phyloP scores from a whole-genome alignment of 2,113 vertebrate genomes.

The Hucho hucho region DNA sequence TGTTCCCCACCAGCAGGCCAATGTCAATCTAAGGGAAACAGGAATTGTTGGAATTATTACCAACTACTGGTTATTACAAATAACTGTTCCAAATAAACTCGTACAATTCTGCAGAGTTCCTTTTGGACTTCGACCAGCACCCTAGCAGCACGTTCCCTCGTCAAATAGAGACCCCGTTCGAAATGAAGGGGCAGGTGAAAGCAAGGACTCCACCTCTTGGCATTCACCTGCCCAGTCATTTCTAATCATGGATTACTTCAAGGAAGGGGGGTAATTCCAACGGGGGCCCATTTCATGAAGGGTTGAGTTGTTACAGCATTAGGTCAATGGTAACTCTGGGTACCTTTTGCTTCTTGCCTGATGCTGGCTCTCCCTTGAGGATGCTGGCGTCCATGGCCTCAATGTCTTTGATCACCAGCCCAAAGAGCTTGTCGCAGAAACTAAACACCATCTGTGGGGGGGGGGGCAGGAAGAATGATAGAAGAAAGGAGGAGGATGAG shows the following conservation, averaged over 20 bases:
- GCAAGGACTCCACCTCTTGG: too few species aligned
- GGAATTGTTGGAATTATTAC: neutral
- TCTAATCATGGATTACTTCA: too few species aligned
- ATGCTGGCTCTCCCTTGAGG: slow-evolving; percentile 84
- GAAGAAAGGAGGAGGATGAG: neutral
- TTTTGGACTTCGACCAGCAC: too few species aligned
- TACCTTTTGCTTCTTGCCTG: slow-evolving; percentile 93
- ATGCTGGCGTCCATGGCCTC: slow-evolving; percentile 98
- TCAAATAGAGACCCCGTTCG: neutral
- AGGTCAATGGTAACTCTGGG: neutral
- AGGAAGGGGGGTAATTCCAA: too few species aligned
- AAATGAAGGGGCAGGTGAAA: neutral
- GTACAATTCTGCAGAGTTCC: neutral
- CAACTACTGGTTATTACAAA: too few species aligned
- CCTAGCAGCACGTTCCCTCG: too few species aligned
- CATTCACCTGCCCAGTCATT: too few species aligned
- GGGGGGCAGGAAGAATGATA: neutral
- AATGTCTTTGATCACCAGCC: slow-evolving; percentile 89
- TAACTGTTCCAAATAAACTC: too few species aligned
- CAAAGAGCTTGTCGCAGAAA: slow-evolving; percentile 96
- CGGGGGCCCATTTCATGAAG: too few species aligned
- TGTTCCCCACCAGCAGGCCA: slow-evolving; percentile 93
- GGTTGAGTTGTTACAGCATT: too few species aligned
- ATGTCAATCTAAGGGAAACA: slow-evolving; percentile 82
- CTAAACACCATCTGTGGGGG: slow-evolving; percentile 88